Base-by-base conservation (phyloP, 2,797 vertebrate genomes). In the Neomorphus geoffroyi region DNA sequence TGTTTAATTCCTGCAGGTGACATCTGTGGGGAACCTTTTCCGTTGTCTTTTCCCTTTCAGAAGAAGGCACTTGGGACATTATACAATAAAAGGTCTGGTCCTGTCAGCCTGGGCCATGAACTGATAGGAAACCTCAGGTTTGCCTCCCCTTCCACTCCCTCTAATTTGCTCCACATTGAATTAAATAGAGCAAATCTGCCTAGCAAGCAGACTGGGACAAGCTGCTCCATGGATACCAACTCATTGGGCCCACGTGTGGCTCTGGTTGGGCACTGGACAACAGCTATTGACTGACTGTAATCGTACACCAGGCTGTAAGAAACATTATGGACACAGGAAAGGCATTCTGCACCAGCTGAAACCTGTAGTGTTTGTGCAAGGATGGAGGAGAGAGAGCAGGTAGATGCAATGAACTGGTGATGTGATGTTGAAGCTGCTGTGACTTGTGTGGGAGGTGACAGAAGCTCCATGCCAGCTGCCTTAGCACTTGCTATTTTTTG, bases 391-490 rank as follows among this genome's bases (percentile, higher is more conserved):
- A 16, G 53, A 0, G 18, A 64, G 70, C 94, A 92, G 92, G 88
- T 79, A 56, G 43, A 15, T 5, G 83, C 58, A 32, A 32, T 0
- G 9, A 43, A 61, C 66, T 2, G 86, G 77, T 0, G 13, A 43
- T 0, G 5, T 3, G 60, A 26, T 43, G 93, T 75, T 45, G 88
- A 56, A 80, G 96, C 88, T 93, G 92, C 93, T 66, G 93, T 74
- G 92, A 8, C 82, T 92, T 2, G 85, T 11, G 94, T 91, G 92
- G 96, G 96, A 93, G 88, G 92, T 86, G 90, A 91, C 0, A 18
- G 88, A 56, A 88, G 79, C 82, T 93, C 91, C 51, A 3, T 21
- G 85, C 94, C 92, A 89, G 94, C 87, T 92, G 82, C 91, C 73
- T 78, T 7, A 6, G 79, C 9, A 2, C 51, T 10, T 45, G 85